These are phyloP conservation scores for Petaurus breviceps DNA, from an alignment of 2,113 vertebrate species.

Conservation along the genomic window DNA sequence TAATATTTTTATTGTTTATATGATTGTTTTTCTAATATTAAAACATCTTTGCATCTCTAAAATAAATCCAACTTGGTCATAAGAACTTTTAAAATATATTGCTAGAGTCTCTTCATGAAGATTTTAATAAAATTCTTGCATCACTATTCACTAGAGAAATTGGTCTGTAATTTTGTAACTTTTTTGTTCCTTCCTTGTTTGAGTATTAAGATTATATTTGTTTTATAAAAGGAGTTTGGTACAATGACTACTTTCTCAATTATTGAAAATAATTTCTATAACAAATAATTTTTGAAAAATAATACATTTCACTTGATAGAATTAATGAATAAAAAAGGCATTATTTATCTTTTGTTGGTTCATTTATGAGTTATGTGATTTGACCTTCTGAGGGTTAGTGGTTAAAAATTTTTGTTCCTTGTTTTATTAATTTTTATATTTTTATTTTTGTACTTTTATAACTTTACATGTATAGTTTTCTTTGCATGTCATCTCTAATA, in stretches of 20 bases:
- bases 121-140: neutral
- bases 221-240: neutral
- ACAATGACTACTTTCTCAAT: neutral
- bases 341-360: neutral
- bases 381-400: too few relatives aligned
- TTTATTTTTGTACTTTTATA: neutral
- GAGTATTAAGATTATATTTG: neutral
- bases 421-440: too few relatives aligned
- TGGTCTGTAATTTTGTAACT: too few relatives aligned
- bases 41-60: neutral
- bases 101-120: neutral
- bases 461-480: neutral
- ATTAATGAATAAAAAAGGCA: neutral
- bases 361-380: neutral
- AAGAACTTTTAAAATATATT: neutral
- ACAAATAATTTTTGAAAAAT: neutral
- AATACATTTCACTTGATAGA: neutral
- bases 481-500: neutral
- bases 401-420: too few relatives aligned
- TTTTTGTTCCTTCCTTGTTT: too few relatives aligned
- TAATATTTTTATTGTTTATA: neutral
- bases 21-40: neutral
- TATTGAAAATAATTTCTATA: neutral
- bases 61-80: neutral
- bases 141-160: too few relatives aligned